Base-by-base conservation (phyloP, 2,113 vertebrate genomes). In the Butorides virescens region DNA sequence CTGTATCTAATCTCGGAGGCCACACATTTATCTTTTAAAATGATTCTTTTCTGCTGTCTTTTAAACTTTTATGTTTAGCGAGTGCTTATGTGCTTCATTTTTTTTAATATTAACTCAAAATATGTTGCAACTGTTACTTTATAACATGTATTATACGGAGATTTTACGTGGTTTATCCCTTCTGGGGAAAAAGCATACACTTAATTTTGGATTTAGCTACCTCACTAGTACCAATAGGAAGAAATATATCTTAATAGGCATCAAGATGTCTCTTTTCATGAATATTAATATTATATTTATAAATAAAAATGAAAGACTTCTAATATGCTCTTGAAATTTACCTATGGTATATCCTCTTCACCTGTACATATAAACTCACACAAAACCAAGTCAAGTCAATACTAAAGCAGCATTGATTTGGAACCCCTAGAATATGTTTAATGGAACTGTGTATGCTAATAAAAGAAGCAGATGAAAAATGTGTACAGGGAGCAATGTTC, bases 401-500 rank as follows among this genome's bases (percentile, higher is more conserved):
- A 37, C 8, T 37, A 91, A 73, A 79, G 5, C 8, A 49, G 10
- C 3, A 37, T 15, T 55, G 9, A 74, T 50, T 83, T 78, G 10
- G 32, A 81, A 94, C 25, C 5, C 25, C 3, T 55, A 19, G n/a
- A 92, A 71, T 77, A 37, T 15, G 3, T 81, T 70, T 87, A 77
- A 85, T 63, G 9, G 32, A 90, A 75, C 23, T 26, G 6, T n/a
- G 7, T 8, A 49, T 3, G 0, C 15, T 50, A 81, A 55, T 26
- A 77, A 88, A 49, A 73, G 52, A 65, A 89, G 10, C 22, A 67
- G 30, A 47, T 34, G 75, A 55, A 88, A 86, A 83, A 29, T 32
- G 5, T 15, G 3, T 29, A 23, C 4, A 34, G 5, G 10, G 10
- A 46, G 0, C 34, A 39, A 61, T 15, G 5, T 39, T 73, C 6